Conservation (phyloP, 64 coral and sea anemone genomes). For the Montipora capricornis region DNA sequence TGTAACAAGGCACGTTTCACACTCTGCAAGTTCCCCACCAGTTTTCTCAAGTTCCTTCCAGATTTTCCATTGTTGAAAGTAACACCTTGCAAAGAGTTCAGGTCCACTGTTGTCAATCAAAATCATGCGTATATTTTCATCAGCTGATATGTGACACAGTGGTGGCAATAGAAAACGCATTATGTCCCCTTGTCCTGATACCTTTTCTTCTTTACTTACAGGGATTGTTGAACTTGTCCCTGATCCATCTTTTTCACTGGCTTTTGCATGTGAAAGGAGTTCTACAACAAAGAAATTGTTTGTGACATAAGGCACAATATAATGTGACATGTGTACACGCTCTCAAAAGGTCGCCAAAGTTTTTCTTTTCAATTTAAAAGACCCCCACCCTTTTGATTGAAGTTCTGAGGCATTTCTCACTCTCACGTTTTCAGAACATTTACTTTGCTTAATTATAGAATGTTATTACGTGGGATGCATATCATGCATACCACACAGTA, state of each 20-base stretch:
- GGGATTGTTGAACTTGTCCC: background rate
- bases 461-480: too few species aligned
- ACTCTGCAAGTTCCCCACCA: background rate
- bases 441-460: too few species aligned
- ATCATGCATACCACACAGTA: too few species aligned
- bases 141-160: constrained; percentile 92
- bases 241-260: background rate
- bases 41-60: constrained; percentile 19
- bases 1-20: constrained; percentile 63
- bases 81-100: constrained; percentile 64
- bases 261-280: background rate
- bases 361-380: too few species aligned
- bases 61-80: constrained; percentile 65
- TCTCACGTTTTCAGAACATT: too few species aligned
- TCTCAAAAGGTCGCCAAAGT: background rate
- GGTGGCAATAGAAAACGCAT: constrained; percentile 80
- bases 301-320: background rate
- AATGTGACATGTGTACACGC: too few species aligned
- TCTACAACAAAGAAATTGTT: background rate
- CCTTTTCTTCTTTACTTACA: background rate
- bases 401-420: too few species aligned
- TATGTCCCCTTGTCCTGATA: constrained; percentile 20
- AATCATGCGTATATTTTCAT: constrained; percentile 81
- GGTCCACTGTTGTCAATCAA: constrained; percentile 67
- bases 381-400: too few species aligned